These are phyloP conservation scores for Philereme transversata DNA, from an alignment of 2,888 invertebrate species.

Conservation along the genomic window DNA sequence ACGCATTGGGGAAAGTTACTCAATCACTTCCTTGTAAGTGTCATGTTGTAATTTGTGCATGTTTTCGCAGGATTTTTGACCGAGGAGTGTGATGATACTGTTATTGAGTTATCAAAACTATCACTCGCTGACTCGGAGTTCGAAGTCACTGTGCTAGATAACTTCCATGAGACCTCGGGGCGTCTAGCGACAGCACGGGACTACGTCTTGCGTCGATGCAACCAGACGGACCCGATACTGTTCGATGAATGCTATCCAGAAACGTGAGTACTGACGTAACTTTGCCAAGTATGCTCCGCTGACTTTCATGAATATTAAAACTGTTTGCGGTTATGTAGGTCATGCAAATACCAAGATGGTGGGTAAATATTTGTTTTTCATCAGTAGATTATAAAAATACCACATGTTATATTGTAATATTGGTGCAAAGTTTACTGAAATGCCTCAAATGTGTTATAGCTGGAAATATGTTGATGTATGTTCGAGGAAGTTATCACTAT, in stretches of 20 bases:
- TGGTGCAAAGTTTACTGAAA: conserved; percentile 12
- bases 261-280: conserved; percentile 74
- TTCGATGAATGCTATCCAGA: conserved; percentile 88
- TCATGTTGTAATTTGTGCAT: conserved; percentile 50
- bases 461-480: conserved; percentile 5
- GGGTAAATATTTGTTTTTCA: conserved; percentile 41
- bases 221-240: conserved; percentile 84
- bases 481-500: conserved; percentile 4
- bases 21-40: conserved; percentile 74
- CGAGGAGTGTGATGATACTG: conserved; percentile 84
- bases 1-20: conserved; percentile 76
- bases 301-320: conserved; percentile 16
- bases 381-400: conserved; percentile 3
- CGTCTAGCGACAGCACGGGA: conserved; percentile 71
- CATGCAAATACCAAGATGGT: conserved; percentile 49
- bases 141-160: conserved; percentile 74
- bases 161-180: conserved; percentile 65
- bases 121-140: conserved; percentile 76
- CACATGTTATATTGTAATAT: conserved; percentile 12
- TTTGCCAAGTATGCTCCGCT: conserved; percentile 1
- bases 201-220: conserved; percentile 86
- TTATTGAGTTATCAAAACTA: conserved; percentile 80
- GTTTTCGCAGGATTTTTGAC: conserved; percentile 78
- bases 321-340: conserved; percentile 51
- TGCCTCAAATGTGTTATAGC: not conserved